phyloP scores from a whole-genome alignment of 2,888 invertebrate species.

The Cheilosia grossa region DNA sequence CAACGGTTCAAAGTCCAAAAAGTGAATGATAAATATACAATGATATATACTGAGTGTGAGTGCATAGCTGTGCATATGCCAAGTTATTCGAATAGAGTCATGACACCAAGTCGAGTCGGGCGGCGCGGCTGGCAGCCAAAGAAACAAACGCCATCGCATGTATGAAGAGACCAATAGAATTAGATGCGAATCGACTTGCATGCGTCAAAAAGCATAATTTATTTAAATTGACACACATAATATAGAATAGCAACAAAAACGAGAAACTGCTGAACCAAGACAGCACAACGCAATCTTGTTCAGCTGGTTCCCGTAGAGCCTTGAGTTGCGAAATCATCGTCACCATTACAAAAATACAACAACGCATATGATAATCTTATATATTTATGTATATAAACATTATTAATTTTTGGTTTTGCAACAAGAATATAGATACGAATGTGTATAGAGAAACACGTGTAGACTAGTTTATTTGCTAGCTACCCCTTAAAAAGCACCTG shows the following conservation, averaged over 20 bases:
- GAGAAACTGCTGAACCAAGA: not conserved
- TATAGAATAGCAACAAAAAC: conserved; percentile 1
- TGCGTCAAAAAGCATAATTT: conserved; percentile 36
- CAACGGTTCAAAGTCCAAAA: conserved; percentile 59
- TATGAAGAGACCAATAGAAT: conserved; percentile 4
- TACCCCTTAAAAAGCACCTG: too few species aligned
- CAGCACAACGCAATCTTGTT: conserved; percentile 9
- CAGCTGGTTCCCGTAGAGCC: conserved; percentile 18
- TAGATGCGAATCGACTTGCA: not conserved
- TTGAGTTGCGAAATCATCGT: conserved; percentile 21
- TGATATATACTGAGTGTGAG: not conserved
- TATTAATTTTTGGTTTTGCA: not conserved
- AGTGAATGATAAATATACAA: conserved; percentile 20
- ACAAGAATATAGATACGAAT: conserved; percentile 1
- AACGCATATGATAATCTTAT: not conserved
- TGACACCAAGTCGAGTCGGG: conserved; percentile 4
- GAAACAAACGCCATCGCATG: conserved; percentile 17
- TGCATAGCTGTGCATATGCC: conserved; percentile 46
- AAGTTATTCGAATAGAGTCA: conserved; percentile 40
- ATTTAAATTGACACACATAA: conserved; percentile 25
- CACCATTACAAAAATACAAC: conserved; percentile 16
- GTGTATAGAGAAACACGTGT: not conserved
- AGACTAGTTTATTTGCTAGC: not conserved
- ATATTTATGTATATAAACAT: not conserved
- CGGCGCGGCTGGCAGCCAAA: not conserved